Base-by-base conservation (phyloP, 1,140 invertebrate genomes). In the Zelostemma sp. region DNA sequence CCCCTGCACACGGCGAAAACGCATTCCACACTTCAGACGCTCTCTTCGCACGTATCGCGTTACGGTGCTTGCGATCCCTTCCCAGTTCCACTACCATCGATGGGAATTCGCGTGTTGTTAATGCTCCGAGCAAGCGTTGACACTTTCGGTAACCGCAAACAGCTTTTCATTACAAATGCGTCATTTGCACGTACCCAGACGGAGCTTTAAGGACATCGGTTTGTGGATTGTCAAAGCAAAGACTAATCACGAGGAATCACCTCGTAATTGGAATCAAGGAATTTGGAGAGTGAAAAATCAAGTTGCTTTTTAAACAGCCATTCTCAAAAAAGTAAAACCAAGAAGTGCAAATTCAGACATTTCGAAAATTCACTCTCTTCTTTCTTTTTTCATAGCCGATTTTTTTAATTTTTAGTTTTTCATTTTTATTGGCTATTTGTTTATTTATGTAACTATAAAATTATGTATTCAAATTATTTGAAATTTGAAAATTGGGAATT, bases 11-110 rank as follows among this genome's bases (percentile, higher is more conserved):
- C 45, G 15, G 16, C 14, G 70, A 65, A 72, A 70, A 68, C 62
- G 58, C 65, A 69, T 69, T 57, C 41, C 61, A 41, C 57, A 40
- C 56, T 43, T 62, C 53, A 73, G 49, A 63, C 47, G 57, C 38
- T 56, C 49, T 68, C 62, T 57, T 53, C 40, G 51, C 51, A 35
- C 43, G 38, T 46, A 47, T 41, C 31, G 60, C 16, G 49, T 70
- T 66, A 54, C 35, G 48, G 21, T 60, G 60, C 63, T 59, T 66
- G 43, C 16, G 25, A 28, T 28, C 8, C n/a, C n/a, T n/a, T n/a
- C 47, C 16, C 58, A 59, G 53, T 43, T 28, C 50, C 25, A 28
- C 6, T 38, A 14, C 5, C 18, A 47, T 15, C 16, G 40, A 41
- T 19, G 50, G 17, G 50, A 53, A 40, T 40, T 53, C 35, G 49